Evolutionary conservation across 2,113 vertebrate species (phyloP).

Genomic region (Aspiorhynchus laticeps): DNA sequence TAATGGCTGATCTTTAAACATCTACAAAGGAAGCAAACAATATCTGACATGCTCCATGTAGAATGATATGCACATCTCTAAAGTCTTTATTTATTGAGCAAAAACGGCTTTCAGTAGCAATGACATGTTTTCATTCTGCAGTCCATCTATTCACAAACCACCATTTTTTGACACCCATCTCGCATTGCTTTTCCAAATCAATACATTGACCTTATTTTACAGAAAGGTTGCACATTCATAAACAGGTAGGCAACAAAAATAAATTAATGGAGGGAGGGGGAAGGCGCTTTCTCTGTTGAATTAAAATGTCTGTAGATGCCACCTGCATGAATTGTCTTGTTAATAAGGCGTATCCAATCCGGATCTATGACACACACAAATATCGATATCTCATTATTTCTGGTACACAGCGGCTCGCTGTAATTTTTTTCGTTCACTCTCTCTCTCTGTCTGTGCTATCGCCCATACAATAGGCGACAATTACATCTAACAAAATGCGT

Average conservation of each 20-base stretch:
- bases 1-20: neutral
- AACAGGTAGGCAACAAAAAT: constrained; percentile 39
- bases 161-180: constrained; percentile 19
- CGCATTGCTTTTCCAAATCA: constrained; percentile 13
- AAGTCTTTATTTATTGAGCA: constrained; percentile 15
- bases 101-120: constrained; percentile 10
- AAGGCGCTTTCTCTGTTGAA: constrained; percentile 6
- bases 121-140: constrained; percentile 40
- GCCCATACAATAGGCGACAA: constrained; percentile 10
- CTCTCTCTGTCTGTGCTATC: constrained; percentile 1
- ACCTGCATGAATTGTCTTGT: constrained; percentile 36
- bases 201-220: constrained; percentile 18
- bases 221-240: constrained; percentile 14
- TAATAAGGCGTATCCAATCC: constrained; percentile 27
- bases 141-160: constrained; percentile 17
- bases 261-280: constrained; percentile 15
- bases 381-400: constrained; percentile 20
- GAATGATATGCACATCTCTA: neutral
- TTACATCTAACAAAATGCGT: neutral
- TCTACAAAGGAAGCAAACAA: neutral
- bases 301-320: constrained; percentile 36
- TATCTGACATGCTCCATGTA: neutral
- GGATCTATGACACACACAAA: neutral
- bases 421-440: constrained; percentile 16
- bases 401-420: neutral